These are phyloP conservation scores for Patella depressa DNA, from an alignment of 2,888 invertebrate species.

Conservation along the genomic window DNA sequence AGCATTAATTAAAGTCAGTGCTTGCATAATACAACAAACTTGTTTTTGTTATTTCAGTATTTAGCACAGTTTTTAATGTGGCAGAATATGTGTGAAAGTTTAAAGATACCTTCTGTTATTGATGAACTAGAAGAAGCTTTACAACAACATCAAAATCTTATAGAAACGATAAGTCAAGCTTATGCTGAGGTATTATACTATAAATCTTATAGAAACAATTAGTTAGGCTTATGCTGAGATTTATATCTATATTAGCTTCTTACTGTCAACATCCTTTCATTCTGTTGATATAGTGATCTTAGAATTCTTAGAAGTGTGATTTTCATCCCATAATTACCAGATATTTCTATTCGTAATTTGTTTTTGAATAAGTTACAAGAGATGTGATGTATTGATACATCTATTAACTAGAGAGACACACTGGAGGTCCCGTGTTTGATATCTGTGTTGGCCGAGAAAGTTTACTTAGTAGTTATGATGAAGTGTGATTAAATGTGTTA, in stretches of 20 bases:
- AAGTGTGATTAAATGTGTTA: neutral
- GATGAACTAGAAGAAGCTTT: constrained; percentile 91
- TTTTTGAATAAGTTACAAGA: no score
- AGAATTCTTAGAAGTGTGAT: no score
- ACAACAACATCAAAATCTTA: constrained; percentile 92
- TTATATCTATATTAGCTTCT: neutral
- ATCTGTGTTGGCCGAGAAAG: no score
- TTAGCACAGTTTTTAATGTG: constrained; percentile 85
- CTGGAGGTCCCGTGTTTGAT: no score
- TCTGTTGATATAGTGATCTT: no score
- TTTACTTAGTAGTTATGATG: no score
- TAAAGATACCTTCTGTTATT: constrained; percentile 80
- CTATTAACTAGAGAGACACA: no score
- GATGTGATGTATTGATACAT: no score
- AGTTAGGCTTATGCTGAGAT: constrained; percentile 89
- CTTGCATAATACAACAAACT: no score
- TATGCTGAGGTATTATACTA: constrained; percentile 83
- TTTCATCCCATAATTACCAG: no score
- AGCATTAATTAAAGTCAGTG: no score
- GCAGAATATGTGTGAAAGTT: constrained; percentile 88
- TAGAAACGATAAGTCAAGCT: constrained; percentile 96
- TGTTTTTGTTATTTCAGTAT: constrained; percentile 57
- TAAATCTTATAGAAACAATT: constrained; percentile 86
- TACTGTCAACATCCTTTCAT: neutral
- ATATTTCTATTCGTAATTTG: no score